Base-by-base conservation (phyloP, 1,140 invertebrate species). In the Ganaspis sp. region DNA sequence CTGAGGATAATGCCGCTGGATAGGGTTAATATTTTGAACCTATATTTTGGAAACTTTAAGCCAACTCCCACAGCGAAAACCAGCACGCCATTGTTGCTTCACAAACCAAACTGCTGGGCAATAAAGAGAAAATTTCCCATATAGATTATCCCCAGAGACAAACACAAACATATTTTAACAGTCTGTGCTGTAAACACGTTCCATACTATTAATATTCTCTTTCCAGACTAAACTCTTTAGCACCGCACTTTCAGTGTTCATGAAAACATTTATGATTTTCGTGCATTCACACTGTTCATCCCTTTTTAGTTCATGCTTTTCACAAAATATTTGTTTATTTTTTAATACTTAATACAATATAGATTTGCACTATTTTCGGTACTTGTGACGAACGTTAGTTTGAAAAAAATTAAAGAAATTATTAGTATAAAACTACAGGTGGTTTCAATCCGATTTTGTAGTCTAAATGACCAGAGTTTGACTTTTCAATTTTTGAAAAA, bases 1-100 rank as follows among this genome's bases (percentile, higher is more conserved):
- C 64, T 54, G 34, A 73, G 64, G 73, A 40, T 69, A 71, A 69
- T 17, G 71, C 21, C 64, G 72, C 42, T 29, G 23, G n/a, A 23
- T 34, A 64, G 58, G 58, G 58, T 64, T 64, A 64, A 64, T 29
- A 29, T 64, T n/a, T 64, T 64, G 26, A n/a, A 26, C 19, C n/a
- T 64, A 64, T 64, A 64, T 64, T 34, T 64, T 64, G 4, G 12
- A 34, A 64, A 64, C 23, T 29, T 4, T 26, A 1, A 64, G 12
- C 1, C 15, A 12, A 26, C 21, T 26, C 58, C 58, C 58, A 15
- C 23, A 26, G 58, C 15, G 58, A 29, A 34, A 15, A 64, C 23
- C 29, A 9, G 11, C 49, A 23, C 53, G 23, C 11, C 6, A 8
- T 6, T 21, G 12, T 23, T 58, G 9, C 19, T 1, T 26, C 4